Percentiles rank a stretch among this genome's conserved stretches.
These are phyloP conservation scores for Apomyelois bistriatella DNA, from an alignment of 2,888 invertebrate genomes.

Conservation along the genomic window DNA sequence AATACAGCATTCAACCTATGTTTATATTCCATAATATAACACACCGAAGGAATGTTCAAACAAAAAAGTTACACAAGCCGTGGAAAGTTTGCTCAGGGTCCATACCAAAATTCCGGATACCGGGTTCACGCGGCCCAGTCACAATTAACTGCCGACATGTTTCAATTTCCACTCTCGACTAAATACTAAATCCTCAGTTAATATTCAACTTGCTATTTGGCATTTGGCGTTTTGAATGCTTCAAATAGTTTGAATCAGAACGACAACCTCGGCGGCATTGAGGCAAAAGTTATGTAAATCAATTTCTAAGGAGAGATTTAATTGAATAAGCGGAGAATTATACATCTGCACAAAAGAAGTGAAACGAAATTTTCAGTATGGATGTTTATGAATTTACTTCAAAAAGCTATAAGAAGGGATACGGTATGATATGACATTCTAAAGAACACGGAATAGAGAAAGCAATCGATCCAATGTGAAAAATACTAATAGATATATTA, in stretches of 20 bases:
- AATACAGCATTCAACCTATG: too few species aligned
- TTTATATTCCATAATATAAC: too few species aligned
- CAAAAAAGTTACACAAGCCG: constrained; percentile 29
- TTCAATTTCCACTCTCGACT: constrained; percentile 64
- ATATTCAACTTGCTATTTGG: constrained; percentile 44
- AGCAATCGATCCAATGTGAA: too few species aligned
- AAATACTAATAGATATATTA: too few species aligned
- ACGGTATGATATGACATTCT: too few species aligned
- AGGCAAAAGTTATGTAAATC: constrained; percentile 9
- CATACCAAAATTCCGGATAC: constrained; percentile 38
- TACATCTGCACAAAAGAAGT: background rate
- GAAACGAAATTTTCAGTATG: background rate
- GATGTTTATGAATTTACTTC: too few species aligned
- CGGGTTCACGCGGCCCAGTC: constrained; percentile 42
- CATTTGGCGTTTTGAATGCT: constrained; percentile 28
- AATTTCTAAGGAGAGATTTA: background rate
- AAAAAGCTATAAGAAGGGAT: too few species aligned
- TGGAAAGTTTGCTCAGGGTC: constrained; percentile 29
- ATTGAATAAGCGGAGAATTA: background rate
- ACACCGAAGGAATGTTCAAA: constrained; percentile 18
- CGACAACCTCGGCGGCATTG: constrained; percentile 18
- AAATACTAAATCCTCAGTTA: constrained; percentile 48
- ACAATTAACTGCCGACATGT: constrained; percentile 71
- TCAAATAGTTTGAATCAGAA: constrained; percentile 36
- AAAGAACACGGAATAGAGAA: too few species aligned